A percentile compares a stretch with the other conserved stretches of the same genome.
Conservation (phyloP, 2,797 vertebrate species). For the Pygocentrus nattereri region DNA sequence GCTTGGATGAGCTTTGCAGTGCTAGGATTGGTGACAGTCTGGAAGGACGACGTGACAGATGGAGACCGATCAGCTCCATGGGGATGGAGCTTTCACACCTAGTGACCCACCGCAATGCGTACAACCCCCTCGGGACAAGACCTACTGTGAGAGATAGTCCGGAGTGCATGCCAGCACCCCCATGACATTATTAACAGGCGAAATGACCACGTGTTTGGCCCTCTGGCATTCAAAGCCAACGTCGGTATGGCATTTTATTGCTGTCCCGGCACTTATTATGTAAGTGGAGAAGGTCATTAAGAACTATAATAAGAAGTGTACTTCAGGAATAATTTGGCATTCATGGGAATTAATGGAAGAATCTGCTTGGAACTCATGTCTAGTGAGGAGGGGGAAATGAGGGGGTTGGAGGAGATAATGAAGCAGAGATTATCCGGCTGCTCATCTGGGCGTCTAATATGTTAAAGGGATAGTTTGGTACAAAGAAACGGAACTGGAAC, state of each 20-base stretch:
- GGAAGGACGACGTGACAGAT: conserved; percentile 45
- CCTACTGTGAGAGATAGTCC: background rate
- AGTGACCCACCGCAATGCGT: conserved; percentile 2
- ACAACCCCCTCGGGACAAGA: background rate
- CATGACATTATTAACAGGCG: conserved; percentile 33
- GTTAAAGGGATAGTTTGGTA: conserved; percentile 5
- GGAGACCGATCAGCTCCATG: conserved; percentile 34
- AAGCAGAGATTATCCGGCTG: conserved; percentile 9
- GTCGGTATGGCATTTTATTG: background rate
- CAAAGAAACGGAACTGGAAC: background rate
- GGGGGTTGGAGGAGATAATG: conserved; percentile 2
- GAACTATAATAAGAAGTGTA: conserved; percentile 42
- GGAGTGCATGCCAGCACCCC: conserved; percentile 3
- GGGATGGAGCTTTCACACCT: conserved; percentile 46
- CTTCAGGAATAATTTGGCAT: conserved; percentile 32
- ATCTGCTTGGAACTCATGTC: conserved; percentile 14
- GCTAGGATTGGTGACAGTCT: conserved; percentile 11
- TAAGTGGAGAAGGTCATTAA: conserved; percentile 32
- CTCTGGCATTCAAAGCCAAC: background rate
- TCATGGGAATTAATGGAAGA: conserved; percentile 20
- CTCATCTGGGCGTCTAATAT: background rate
- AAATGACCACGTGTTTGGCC: background rate
- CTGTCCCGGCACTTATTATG: conserved; percentile 22
- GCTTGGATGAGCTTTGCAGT: conserved; percentile 12
- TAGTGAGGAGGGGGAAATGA: background rate